Conservation (phyloP, 2,113 vertebrate genomes). For the Alethe diademata region DNA sequence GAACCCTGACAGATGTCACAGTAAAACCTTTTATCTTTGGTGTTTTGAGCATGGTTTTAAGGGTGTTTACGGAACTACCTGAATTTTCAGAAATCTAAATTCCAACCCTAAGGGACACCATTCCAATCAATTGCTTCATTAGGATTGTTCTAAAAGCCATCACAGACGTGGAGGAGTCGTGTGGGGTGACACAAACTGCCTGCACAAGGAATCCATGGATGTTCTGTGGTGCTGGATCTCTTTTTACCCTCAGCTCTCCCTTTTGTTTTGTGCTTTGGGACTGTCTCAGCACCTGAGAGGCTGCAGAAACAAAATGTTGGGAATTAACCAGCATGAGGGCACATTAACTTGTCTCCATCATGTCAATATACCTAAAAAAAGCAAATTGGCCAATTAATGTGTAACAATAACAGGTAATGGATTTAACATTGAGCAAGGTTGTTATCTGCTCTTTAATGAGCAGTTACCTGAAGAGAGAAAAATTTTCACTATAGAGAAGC, state of each 20-base stretch:
- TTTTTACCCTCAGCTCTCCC: background rate
- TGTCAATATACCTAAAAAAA: slow-evolving; percentile 36
- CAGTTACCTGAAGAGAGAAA: slow-evolving; percentile 11
- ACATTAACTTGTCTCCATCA: slow-evolving; percentile 47
- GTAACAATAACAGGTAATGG: slow-evolving; percentile 35
- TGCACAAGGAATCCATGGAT: background rate
- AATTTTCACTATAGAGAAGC: background rate
- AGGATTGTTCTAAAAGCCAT: background rate
- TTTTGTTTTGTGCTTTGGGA: background rate
- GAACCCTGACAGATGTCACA: background rate
- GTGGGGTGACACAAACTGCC: background rate
- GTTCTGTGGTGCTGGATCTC: background rate
- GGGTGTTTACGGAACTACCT: background rate
- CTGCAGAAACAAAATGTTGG: background rate
- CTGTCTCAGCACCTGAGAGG: background rate
- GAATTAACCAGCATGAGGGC: background rate
- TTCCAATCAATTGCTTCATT: background rate
- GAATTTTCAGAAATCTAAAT: background rate
- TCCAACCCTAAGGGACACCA: background rate
- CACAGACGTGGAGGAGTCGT: fast-evolving
- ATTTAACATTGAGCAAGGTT: slow-evolving; percentile 37
- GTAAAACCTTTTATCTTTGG: background rate
- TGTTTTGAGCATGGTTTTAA: background rate
- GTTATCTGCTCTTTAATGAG: slow-evolving; percentile 33
- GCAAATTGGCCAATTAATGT: slow-evolving; percentile 60